Conservation (phyloP, 2,888 invertebrate species). For the Euproctis similis region DNA sequence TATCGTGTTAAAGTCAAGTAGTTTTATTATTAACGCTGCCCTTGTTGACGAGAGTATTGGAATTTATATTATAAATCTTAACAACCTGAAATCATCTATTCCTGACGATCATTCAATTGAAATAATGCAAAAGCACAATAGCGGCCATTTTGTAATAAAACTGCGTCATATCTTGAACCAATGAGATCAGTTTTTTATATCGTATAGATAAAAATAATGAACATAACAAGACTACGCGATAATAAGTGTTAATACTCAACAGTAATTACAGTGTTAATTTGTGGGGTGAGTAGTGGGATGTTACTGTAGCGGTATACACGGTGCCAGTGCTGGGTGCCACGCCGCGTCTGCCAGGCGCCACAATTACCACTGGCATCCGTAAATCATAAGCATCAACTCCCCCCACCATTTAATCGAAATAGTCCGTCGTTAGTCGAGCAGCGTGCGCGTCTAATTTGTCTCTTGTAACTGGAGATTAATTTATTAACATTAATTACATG, state of each 20-base stretch:
- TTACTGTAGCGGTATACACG: constrained; percentile 2
- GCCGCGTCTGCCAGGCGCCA: constrained; percentile 66
- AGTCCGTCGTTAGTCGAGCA: constrained; percentile 74
- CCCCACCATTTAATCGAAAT: constrained; percentile 75
- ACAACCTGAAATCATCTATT: no score
- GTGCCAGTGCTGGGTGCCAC: constrained; percentile 28
- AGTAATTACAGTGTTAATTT: constrained; percentile 35
- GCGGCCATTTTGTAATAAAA: no score
- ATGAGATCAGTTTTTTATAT: no score
- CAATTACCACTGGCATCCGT: constrained; percentile 70
- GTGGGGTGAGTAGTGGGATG: constrained; percentile 13
- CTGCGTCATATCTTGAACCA: no score
- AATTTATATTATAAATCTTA: no score
- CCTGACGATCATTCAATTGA: no score
- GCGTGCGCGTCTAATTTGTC: constrained; percentile 75
- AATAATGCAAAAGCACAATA: no score
- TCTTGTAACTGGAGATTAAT: constrained; percentile 72
- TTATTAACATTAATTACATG: constrained; percentile 73
- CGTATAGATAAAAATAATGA: no score
- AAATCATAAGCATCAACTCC: constrained; percentile 75
- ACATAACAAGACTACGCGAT: no score
- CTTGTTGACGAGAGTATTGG: no score
- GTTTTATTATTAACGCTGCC: no score
- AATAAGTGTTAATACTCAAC: no score
- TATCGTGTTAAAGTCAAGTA: constrained; percentile 21